Evolutionary conservation across 2,797 vertebrate genomes (phyloP).

Genomic region (Dermochelys coriacea): DNA sequence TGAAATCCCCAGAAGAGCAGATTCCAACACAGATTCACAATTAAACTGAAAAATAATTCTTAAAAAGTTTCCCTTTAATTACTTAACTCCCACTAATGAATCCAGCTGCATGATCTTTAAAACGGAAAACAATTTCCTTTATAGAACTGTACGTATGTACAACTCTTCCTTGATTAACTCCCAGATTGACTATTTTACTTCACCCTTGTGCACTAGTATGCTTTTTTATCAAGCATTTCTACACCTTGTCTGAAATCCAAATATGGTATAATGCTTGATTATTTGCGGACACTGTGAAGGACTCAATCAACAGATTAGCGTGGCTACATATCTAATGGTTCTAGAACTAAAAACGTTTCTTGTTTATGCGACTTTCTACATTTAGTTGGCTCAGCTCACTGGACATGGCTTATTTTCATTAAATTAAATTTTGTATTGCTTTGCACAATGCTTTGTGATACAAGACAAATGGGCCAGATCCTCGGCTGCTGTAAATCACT

Average conservation of each 20-base stretch:
- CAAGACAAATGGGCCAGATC: neutral
- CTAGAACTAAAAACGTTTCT: neutral
- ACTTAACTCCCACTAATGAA: neutral
- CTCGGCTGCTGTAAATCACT: neutral
- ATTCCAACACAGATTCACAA: neutral
- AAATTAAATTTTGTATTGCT: neutral
- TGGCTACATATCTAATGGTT: neutral
- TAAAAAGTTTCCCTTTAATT: neutral
- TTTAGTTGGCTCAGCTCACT: neutral
- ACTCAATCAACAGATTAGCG: neutral
- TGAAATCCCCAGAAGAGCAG: neutral
- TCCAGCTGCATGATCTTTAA: neutral
- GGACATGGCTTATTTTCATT: neutral
- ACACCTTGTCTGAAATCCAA: neutral
- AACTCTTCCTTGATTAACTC: neutral
- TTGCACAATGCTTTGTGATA: neutral
- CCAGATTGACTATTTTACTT: neutral
- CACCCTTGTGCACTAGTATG: neutral
- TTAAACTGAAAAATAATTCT: neutral
- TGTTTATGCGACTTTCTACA: neutral
- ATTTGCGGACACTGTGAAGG: neutral
- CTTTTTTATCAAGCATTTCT: neutral
- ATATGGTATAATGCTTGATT: neutral
- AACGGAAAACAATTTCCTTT: neutral
- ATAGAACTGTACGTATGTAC: neutral